These are phyloP conservation scores for Pachyseris speciosa DNA, from an alignment of 64 coral and sea anemone species.

Conservation along the genomic window DNA sequence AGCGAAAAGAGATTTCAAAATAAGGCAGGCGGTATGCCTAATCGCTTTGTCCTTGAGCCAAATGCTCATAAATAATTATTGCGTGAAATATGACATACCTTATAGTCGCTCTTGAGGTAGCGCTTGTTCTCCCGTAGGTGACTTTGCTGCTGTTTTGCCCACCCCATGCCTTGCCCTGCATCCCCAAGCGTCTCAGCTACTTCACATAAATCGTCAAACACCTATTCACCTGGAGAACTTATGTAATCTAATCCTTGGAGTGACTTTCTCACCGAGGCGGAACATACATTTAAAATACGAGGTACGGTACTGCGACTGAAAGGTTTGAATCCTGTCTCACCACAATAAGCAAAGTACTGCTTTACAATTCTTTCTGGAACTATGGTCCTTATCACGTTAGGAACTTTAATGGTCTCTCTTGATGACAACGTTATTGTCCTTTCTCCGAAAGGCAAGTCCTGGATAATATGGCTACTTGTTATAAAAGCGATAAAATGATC, in stretches of 20 bases:
- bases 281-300: background rate
- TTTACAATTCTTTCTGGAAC: background rate
- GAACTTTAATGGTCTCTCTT: constrained; percentile 11
- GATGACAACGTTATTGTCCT: constrained; percentile 3
- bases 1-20: too few relatives aligned
- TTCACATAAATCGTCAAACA: constrained; percentile 5
- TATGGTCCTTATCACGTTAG: background rate
- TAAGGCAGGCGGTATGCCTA: too few relatives aligned
- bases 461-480: constrained; percentile 6
- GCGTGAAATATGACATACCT: too few relatives aligned
- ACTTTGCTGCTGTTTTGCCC: background rate
- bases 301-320: background rate
- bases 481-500: constrained; percentile 37
- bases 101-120: too few relatives aligned
- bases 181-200: background rate
- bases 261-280: background rate
- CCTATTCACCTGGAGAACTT: background rate
- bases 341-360: background rate
- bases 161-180: background rate
- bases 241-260: constrained; percentile 10
- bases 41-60: too few relatives aligned
- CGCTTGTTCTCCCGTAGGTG: too few relatives aligned
- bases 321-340: background rate
- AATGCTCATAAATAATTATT: too few relatives aligned
- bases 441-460: constrained; percentile 48